Conservation (phyloP, 2,888 invertebrate genomes). For the Dynastes tityus region DNA sequence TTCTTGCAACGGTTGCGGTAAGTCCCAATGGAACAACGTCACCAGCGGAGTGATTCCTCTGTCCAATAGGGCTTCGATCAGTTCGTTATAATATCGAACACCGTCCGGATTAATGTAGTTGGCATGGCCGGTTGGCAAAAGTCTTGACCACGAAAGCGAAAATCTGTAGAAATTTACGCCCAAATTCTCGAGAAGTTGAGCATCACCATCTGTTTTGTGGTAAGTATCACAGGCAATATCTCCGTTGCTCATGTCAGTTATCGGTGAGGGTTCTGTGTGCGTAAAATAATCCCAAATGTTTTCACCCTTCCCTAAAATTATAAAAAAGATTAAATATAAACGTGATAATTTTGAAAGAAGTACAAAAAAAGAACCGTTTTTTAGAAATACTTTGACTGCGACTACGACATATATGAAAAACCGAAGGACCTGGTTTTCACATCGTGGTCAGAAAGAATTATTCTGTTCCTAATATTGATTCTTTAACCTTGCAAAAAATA, state of each 20-base stretch:
- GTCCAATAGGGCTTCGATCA: constrained; percentile 74
- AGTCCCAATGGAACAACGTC: constrained; percentile 80
- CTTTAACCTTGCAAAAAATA: no score
- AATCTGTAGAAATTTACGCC: constrained; percentile 71
- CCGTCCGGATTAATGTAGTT: constrained; percentile 76
- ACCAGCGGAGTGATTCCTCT: constrained; percentile 75
- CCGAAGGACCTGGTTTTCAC: no score
- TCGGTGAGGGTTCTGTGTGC: constrained; percentile 66
- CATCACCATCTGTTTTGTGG: constrained; percentile 60
- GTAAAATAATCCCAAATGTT: constrained; percentile 72
- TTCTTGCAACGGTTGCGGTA: constrained; percentile 75
- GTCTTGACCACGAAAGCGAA: constrained; percentile 77
- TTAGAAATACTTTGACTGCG: no score
- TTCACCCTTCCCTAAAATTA: constrained; percentile 70
- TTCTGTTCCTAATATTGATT: no score
- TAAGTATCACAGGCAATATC: constrained; percentile 64
- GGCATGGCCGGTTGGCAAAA: constrained; percentile 75
- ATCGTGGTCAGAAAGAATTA: no score
- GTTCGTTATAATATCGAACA: constrained; percentile 76
- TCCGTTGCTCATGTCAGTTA: constrained; percentile 58
- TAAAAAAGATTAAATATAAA: no score
- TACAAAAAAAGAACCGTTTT: no score
- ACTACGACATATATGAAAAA: no score
- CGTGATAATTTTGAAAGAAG: neutral
- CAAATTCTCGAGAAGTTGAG: constrained; percentile 58